Evolutionary conservation across 2,888 invertebrate species (phyloP), one percentile per base, ranked within the genome.

Genomic region (Lagria hirta): DNA sequence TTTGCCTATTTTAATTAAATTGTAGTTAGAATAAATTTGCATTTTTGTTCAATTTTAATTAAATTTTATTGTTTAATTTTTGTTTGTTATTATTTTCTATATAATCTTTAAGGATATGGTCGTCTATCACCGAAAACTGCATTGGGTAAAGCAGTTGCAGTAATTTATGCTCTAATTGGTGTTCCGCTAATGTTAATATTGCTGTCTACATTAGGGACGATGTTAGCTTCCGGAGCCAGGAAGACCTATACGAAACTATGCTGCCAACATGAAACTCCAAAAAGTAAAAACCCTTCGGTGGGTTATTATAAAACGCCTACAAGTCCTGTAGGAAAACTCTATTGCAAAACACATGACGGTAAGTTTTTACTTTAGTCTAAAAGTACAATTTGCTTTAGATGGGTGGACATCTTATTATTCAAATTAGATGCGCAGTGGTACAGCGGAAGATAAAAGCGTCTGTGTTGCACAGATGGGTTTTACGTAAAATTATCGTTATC

Each of bases 141-240:
- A 7, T 79, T 83, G 15, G 92, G 92, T 3, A 85, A 91, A 67
- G 80, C 89, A 15, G 83, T 88, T 10, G 90, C 92, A 3, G 90
- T 93, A 62, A 75, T 89, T 21, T 93, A 93, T 68, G 91, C 92
- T 8, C 80, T 91, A 38, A 79, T 92, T 43, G 92, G 92, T 7
- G 91, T 93, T 32, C 93, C 93, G 3, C 72, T 93, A 41, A 89
- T 91, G 76, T 73, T 93, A 56, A 83, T 92, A 36, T 89, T 91
- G 65, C 75, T 93, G 58, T 89, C 91, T 7, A 88, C 88, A 51
- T 77, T 92, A 34, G 92, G 92, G 4, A 84, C 86, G 4, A 76
- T 89, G 13, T 75, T 93, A 61, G 92, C 92, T 4, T 81, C 84
- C 30, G 79, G 84, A 6, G 84, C 90, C 45, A 79, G 84, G 56